phyloP scores from a whole-genome alignment of 2,888 invertebrate species.

The Lutraria lutraria region DNA sequence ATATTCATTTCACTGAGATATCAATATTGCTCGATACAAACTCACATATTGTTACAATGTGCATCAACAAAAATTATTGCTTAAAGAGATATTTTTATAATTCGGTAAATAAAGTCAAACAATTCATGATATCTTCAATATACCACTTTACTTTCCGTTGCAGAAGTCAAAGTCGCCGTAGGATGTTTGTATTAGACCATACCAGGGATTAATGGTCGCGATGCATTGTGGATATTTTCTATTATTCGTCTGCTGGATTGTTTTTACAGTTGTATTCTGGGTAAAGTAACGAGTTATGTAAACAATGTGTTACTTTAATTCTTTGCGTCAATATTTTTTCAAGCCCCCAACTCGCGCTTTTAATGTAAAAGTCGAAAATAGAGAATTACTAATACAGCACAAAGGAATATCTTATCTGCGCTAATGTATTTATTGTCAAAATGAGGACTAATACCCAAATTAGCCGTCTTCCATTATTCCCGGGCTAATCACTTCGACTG shows the following conservation, averaged over 20 bases:
- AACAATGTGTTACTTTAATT: slow-evolving; percentile 71
- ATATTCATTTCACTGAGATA: slow-evolving; percentile 62
- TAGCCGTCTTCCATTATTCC: slow-evolving; percentile 51
- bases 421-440: slow-evolving; percentile 71
- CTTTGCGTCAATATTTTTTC: slow-evolving; percentile 66
- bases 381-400: slow-evolving; percentile 61
- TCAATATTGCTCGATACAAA: slow-evolving; percentile 65
- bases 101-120: slow-evolving; percentile 60
- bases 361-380: slow-evolving; percentile 54
- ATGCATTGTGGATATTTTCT: slow-evolving; percentile 56
- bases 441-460: slow-evolving; percentile 64
- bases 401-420: slow-evolving; percentile 61
- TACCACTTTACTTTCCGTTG: slow-evolving; percentile 58
- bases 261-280: slow-evolving; percentile 69
- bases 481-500: slow-evolving; percentile 59
- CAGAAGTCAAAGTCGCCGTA: slow-evolving; percentile 48
- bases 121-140: slow-evolving; percentile 49
- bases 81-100: slow-evolving; percentile 57
- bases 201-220: slow-evolving; percentile 55
- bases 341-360: slow-evolving; percentile 69
- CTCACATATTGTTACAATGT: slow-evolving; percentile 60
- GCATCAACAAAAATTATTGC: slow-evolving; percentile 68
- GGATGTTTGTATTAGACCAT: slow-evolving; percentile 61
- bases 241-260: slow-evolving; percentile 66
- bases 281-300: slow-evolving; percentile 69